Evolutionary conservation across 2,113 vertebrate species (phyloP), one percentile per base, ranked within the genome.

Genomic region (Entosphenus tridentatus): DNA sequence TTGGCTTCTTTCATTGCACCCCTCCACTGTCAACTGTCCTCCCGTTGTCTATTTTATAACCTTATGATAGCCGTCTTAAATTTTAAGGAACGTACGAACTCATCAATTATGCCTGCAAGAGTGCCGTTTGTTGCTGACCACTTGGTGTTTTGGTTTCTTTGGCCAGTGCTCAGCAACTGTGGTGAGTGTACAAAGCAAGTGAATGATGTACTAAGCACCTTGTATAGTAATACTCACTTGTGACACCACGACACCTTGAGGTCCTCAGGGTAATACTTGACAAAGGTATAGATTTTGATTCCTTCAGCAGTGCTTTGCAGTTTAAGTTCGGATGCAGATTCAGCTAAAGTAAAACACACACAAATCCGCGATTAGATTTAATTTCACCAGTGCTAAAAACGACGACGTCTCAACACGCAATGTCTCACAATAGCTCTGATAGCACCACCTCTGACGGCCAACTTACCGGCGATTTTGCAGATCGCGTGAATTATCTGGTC

Each of bases 251-350:
- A 87, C 69, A 96, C 85, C 76, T 85, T 87, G 72, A 98, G 80
- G 71, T 95, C 85, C 56, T 98, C 92, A 56, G 95, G 81, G 10
- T 92, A 97, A 72, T 87, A 92, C 76, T 72, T 89, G 75, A 98
- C 88, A n/a, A 89, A 92, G 71, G 85, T 86, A 77, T 96, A 97
- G 57, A 98, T 77, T 70, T 90, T 80, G 75, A 98, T 89, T 70
- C 95, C 95, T 72, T 93, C 79, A 9, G 87, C 92, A 21, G 87
- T 97, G 82, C 89, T 97, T 72, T 91, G 88, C 76, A 96, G 90
- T 79, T 97, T 97, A 78, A 98, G 79, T 11, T 83, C 81, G 68
- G 89, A 87, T 2, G 91, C 91, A 69, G 95, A 92, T 76, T 89
- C 79, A 69, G 92, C 93, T 98, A 75, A 65, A 65, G 8, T 16